Conservation (phyloP, 2,888 invertebrate genomes). For the Trachelus troglodyta region DNA sequence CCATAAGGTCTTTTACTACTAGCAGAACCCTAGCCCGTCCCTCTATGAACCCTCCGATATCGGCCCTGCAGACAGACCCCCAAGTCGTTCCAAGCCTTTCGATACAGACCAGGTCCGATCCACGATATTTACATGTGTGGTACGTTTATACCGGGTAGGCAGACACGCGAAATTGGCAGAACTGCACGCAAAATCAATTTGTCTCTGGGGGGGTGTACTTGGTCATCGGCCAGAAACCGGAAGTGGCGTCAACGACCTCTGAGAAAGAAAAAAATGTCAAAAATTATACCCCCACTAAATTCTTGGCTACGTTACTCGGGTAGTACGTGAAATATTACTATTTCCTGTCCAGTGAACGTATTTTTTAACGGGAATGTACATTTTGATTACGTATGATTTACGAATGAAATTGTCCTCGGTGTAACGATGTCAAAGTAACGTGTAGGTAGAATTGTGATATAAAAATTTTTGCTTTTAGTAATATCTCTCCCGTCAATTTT, state of each 20-base stretch:
- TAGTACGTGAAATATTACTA: not conserved
- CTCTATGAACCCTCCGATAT: not conserved
- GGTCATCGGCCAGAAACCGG: slow-evolving; percentile 11
- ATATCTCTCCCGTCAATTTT: not conserved
- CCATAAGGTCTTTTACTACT: not conserved
- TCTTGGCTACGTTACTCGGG: not conserved
- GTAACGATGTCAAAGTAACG: not conserved
- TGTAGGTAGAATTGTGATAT: not conserved
- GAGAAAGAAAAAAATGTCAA: no score
- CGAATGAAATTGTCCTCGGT: not conserved
- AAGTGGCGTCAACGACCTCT: not conserved
- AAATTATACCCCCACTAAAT: not conserved
- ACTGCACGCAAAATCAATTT: slow-evolving; percentile 26
- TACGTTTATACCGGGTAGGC: slow-evolving; percentile 15
- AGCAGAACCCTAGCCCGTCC: not conserved
- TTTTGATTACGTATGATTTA: not conserved
- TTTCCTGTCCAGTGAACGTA: not conserved
- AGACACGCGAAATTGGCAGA: slow-evolving; percentile 27
- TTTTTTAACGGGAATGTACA: not conserved
- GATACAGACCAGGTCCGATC: not conserved
- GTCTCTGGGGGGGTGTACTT: slow-evolving; percentile 7
- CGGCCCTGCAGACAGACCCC: slow-evolving; percentile 3
- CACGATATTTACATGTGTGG: not conserved
- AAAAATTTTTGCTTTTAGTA: not conserved
- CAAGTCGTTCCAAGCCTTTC: slow-evolving; percentile 5